Evolutionary conservation across 2,113 vertebrate genomes (phyloP).

Genomic region (Macroglossus sobrinus): DNA sequence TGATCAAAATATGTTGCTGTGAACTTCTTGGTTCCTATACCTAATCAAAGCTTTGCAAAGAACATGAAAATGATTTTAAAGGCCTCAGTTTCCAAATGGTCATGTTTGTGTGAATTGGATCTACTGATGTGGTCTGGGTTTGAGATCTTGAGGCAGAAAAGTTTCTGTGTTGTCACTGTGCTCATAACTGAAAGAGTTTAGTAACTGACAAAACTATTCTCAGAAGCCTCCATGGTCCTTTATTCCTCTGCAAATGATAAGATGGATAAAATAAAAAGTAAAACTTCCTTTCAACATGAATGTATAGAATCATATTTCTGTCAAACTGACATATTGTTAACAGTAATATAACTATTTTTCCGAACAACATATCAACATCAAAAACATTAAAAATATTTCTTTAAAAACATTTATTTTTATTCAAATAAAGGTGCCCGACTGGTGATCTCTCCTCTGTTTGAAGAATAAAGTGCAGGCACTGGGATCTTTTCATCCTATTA

Average conservation of each 20-base stretch:
- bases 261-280: neutral
- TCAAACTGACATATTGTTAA: slow-evolving; percentile 18
- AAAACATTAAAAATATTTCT: slow-evolving; percentile 36
- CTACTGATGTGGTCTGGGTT: neutral
- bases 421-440: neutral
- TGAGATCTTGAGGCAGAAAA: neutral
- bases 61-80: neutral
- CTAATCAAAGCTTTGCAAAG: neutral
- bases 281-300: neutral
- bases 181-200: neutral
- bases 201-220: neutral
- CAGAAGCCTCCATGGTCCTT: neutral
- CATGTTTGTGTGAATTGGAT: neutral
- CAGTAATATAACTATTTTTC: slow-evolving; percentile 35
- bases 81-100: neutral
- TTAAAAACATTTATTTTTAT: slow-evolving; percentile 17
- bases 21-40: neutral
- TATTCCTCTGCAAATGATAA: neutral
- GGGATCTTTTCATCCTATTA: neutral
- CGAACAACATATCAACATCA: slow-evolving; percentile 3
- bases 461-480: neutral
- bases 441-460: neutral
- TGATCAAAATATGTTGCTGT: neutral
- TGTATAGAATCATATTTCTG: slow-evolving; percentile 11
- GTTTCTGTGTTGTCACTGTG: neutral